Evolutionary conservation across 2,888 invertebrate genomes (phyloP), one percentile per base, ranked within the genome.

Genomic region (Blastobasis lacticolella): DNA sequence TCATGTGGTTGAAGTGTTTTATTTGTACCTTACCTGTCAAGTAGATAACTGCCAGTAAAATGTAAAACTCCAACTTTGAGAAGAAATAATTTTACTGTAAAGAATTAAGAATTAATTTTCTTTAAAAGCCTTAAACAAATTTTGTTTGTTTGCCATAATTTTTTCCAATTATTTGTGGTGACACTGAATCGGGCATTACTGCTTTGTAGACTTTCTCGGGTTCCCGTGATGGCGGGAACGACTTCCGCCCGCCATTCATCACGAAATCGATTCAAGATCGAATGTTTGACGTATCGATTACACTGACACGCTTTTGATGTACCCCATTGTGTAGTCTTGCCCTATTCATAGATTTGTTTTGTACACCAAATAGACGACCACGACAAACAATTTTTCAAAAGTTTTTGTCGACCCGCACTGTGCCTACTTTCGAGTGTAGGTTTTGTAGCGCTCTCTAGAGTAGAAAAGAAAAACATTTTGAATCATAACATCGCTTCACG

Each of bases 231-330:
- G 62, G 61, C 65, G 63, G 66, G 64, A 67, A 65, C 63, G 68
- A 81, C 80, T 82, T 85, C 84, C 85, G 85, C 66, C 72, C 71
- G 63, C 75, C 76, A 83, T 85, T 83, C 80, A 84, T 84, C 80
- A 81, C 77, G 78, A 77, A 78, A 78, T 81, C 79, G 80, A 85
- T 80, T 72, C 71, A 70, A 67, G 66, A 76, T 79, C 77, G 71
- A 81, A 78, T 75, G 72, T 76, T 73, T 70, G 66, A 70, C 71
- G 74, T 84, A 84, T 85, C 80, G 81, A 82, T 85, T 84, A 78
- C 86, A 74, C 67, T 67, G 67, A 62, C 70, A 73, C 71, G 75
- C 68, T 68, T 63, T 57, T 61, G 61, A 64, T 57, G 59, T 64
- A 64, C 64, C 62, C 69, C 63, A 68, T 70, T 67, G 68, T 71